phyloP scores from a whole-genome alignment of 2,888 invertebrate genomes.

The Helobdella robusta region DNA sequence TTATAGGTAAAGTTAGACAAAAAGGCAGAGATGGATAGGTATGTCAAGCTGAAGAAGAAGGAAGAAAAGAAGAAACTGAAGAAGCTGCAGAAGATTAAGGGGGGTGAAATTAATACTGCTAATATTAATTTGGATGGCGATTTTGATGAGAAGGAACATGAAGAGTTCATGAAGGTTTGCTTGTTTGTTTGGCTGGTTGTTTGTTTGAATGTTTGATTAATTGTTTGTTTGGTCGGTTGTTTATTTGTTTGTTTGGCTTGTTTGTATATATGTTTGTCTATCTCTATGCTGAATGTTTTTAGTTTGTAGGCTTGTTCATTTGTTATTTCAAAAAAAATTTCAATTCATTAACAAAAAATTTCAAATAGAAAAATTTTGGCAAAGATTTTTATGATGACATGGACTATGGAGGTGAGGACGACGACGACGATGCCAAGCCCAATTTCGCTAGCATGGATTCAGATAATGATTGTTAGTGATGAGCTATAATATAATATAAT shows the following conservation, averaged over 20 bases:
- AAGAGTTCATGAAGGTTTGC: conserved; percentile 63
- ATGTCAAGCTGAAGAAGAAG: conserved; percentile 74
- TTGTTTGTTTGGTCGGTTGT: too few species aligned
- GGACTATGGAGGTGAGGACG: too few species aligned
- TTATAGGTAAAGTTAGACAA: conserved; percentile 59
- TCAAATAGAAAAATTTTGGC: not conserved
- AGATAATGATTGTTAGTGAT: too few species aligned
- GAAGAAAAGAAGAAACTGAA: conserved; percentile 82
- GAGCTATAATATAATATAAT: too few species aligned
- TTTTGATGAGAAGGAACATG: conserved; percentile 77
- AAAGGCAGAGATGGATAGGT: conserved; percentile 72
- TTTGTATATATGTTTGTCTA: not conserved
- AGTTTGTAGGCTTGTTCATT: too few species aligned
- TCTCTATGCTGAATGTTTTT: not conserved
- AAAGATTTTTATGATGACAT: too few species aligned
- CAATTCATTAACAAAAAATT: not conserved
- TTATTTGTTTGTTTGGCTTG: too few species aligned
- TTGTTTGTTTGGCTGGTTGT: too few species aligned
- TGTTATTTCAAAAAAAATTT: not conserved
- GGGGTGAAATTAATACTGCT: conserved; percentile 63
- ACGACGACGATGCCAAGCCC: too few species aligned
- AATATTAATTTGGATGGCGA: conserved; percentile 72
- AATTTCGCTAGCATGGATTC: too few species aligned
- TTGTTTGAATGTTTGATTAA: too few species aligned
- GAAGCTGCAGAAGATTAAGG: conserved; percentile 76